Base-by-base conservation (phyloP, 1,140 invertebrate species). In the Camponotus floridanus region DNA sequence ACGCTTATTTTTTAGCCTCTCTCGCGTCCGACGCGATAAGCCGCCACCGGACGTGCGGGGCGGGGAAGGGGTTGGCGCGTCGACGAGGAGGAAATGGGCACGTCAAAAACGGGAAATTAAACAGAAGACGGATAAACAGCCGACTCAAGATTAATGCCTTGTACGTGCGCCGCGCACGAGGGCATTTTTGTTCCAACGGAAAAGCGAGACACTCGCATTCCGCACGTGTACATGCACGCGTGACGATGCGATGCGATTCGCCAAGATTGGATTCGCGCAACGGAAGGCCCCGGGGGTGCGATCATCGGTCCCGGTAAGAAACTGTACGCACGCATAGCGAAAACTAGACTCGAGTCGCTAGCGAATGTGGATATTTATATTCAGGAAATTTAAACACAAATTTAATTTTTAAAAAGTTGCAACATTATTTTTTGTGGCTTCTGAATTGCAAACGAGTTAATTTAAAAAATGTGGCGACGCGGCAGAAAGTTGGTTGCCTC, bases 31-130 rank as follows among this genome's bases (percentile, higher is more conserved):
- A 26, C 67, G 31, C 73, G 79, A 85, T 84, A 79, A 79, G 51
- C 33, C 76, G 83, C n/a, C 65, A 64, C 61, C 59, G 76, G 64
- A 59, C 57, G 64, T 59, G 21, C 21, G 21, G 6, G 8, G 55
- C n/a, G 7, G 33, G 13, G 15, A 13, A 15, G 3, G 42, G 7
- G 8, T 45, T 39, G 55, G 55, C 48, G 57, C 5, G 78, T 51
- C 65, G 84, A 48, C 85, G 71, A 13, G 31, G 21, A 81, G 93
- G 93, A 94, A 94, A 94, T 94, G 90, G 90, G 88, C 85, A 91
- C 86, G 92, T 93, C 93, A 91, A 87, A 92, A 91, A 90, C 86
- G 92, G 94, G 93, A 94, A 94, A 94, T 94, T 93, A 94, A 94
- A 94, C 90, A 89, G 90, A 93, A 93, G 94, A 94, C 90, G 93